Base-by-base conservation (phyloP, 2,797 vertebrate genomes). In the Myripristis jacobus region DNA sequence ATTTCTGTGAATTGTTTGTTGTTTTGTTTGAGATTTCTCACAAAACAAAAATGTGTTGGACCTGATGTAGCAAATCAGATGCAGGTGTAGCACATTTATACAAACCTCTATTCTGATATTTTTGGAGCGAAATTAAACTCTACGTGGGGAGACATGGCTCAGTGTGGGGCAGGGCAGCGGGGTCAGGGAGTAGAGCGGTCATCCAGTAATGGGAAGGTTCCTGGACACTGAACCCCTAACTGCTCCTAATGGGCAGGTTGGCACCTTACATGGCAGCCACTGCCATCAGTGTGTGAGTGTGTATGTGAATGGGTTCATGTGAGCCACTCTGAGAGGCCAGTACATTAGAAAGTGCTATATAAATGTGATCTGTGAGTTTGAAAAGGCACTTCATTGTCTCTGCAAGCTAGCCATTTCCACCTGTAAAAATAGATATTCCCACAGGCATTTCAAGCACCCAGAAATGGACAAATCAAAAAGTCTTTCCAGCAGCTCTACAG, bases 381-480 rank as follows among this genome's bases (percentile, higher is more conserved):
- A 57, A 71, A 73, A 83, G 67, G 65, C 64, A 71, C 66, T 56
- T 83, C 77, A 66, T 71, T 53, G 60, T 52, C 47, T 63, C 62
- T 57, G 22, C 38, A 66, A 47, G 36, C 43, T 44, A n/a, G 76
- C 29, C 54, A 63, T 7, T 59, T 68, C 22, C 22, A 64, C 52
- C 47, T 78, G 81, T 75, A 53, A 73, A 75, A 77, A 66, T 7
- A 46, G 19, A 70, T 70, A 46, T 60, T 73, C 58, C 59, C 48
- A n/a, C 27, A 38, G 27, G 60, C 38, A 61, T 66, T 77, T 79
- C 51, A 62, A 68, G 67, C 47, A 57, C 31, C 43, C 36, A 46
- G 60, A 53, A 50, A 52, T 61, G 59, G 60, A 47, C 68, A 63
- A 52, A 53, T 41, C 65, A 75, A 70, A 61, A 57, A 59, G 44